A percentile compares a stretch with the other conserved stretches of the same genome.
These are phyloP conservation scores for Poecile atricapillus DNA, from an alignment of 2,113 vertebrate species.

Conservation along the genomic window DNA sequence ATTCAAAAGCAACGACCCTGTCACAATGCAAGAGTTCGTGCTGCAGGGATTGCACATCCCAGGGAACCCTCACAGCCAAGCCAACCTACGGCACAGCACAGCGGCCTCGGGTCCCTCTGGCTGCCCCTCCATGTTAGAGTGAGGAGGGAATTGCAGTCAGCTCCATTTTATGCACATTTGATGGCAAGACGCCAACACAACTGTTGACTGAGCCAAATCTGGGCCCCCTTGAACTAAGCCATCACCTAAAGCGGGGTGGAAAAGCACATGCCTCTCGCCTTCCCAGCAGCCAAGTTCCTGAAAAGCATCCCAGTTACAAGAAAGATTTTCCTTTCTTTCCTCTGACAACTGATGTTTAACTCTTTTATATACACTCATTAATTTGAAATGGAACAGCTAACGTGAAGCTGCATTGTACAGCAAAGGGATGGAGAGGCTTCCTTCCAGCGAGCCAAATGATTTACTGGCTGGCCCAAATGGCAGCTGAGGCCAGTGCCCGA, in stretches of 20 bases:
- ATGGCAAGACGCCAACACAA: slow-evolving; percentile 51
- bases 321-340: neutral
- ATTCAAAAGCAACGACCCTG: neutral
- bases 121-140: slow-evolving; percentile 36
- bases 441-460: neutral
- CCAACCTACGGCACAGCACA: neutral
- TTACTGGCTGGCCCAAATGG: neutral
- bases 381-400: neutral
- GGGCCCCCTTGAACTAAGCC: slow-evolving; percentile 62
- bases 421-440: neutral
- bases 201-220: slow-evolving; percentile 57
- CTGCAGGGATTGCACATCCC: neutral
- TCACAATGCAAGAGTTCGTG: neutral
- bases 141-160: slow-evolving; percentile 36
- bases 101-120: neutral
- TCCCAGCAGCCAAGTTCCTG: slow-evolving; percentile 57
- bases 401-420: neutral
- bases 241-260: slow-evolving; percentile 51
- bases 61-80: neutral
- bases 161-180: slow-evolving; percentile 59
- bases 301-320: slow-evolving; percentile 43
- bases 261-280: slow-evolving; percentile 51
- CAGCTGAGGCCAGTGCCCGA: neutral
- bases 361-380: neutral
- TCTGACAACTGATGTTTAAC: neutral